phyloP scores from a whole-genome alignment of 2,113 vertebrate genomes.

The Platichthys flesus region DNA sequence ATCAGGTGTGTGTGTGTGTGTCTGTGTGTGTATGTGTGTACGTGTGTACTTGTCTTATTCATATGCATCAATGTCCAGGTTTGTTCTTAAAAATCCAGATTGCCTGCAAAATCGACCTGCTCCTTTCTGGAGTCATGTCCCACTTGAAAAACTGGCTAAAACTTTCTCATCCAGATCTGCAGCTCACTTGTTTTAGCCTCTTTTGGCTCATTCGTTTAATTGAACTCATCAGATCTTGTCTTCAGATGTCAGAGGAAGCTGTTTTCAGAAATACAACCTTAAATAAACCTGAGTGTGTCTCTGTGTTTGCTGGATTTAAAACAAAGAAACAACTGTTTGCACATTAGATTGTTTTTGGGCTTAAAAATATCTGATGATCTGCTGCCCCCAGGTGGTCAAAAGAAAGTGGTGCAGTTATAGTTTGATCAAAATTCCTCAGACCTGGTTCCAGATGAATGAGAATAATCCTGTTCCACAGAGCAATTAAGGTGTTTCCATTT shows the following conservation, averaged over 20 bases:
- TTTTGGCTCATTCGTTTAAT: no score
- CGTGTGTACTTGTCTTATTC: not conserved
- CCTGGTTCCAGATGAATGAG: not conserved
- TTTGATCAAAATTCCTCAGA: not conserved
- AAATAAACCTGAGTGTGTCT: no score
- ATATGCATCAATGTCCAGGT: no score
- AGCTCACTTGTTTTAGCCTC: no score
- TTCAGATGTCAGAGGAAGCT: not conserved
- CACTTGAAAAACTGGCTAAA: no score
- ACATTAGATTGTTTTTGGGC: not conserved
- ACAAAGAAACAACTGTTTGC: not conserved
- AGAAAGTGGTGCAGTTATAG: not conserved
- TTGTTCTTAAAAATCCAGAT: no score
- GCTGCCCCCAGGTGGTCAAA: not conserved
- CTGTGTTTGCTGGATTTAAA: not conserved
- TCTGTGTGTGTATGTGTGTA: not conserved
- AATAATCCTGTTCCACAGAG: no score
- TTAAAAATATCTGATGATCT: not conserved
- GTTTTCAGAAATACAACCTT: not conserved
- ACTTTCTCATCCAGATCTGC: no score
- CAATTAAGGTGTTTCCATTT: no score
- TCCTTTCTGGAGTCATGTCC: no score
- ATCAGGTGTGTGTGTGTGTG: slow-evolving; percentile 85
- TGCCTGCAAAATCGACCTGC: not conserved
- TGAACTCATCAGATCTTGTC: not conserved